These are phyloP conservation scores for Aporrectodea caliginosa DNA, from an alignment of 1,140 invertebrate species.

Conservation along the genomic window DNA sequence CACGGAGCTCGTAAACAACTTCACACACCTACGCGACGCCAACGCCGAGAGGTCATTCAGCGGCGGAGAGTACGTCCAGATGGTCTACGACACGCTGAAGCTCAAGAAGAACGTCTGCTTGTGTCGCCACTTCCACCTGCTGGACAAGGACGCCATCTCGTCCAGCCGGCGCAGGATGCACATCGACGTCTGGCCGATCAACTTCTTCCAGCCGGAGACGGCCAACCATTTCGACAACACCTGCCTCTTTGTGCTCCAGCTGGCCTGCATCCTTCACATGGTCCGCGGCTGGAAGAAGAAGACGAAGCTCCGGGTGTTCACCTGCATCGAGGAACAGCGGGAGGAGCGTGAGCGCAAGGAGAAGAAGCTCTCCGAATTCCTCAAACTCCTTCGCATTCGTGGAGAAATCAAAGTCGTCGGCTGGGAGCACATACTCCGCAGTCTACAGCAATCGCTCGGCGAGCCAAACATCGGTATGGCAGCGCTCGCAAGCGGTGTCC, in stretches of 20 bases:
- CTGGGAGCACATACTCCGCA: slow-evolving; percentile 58
- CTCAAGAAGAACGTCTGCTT: slow-evolving; percentile 93
- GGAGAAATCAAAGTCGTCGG: slow-evolving; percentile 60
- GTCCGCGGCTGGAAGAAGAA: slow-evolving; percentile 68
- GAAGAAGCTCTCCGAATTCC: slow-evolving; percentile 58
- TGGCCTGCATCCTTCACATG: slow-evolving; percentile 95
- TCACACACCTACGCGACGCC: background rate
- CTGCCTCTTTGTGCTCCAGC: slow-evolving; percentile 86
- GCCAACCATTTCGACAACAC: slow-evolving; percentile 64
- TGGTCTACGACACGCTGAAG: slow-evolving; percentile 76
- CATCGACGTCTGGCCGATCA: slow-evolving; percentile 91
- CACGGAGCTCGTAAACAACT: background rate
- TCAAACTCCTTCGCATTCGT: slow-evolving; percentile 61
- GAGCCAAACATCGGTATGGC: slow-evolving; percentile 15
- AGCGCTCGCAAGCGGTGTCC: slow-evolving; percentile 11
- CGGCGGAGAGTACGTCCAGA: slow-evolving; percentile 75
- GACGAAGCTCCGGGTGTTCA: slow-evolving; percentile 73
- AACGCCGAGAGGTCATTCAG: slow-evolving; percentile 42
- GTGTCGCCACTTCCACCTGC: slow-evolving; percentile 80
- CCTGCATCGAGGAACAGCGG: slow-evolving; percentile 61
- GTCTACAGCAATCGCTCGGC: slow-evolving; percentile 35
- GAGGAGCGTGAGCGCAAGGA: slow-evolving; percentile 58
- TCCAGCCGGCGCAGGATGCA: slow-evolving; percentile 55
- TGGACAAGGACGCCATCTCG: slow-evolving; percentile 62
- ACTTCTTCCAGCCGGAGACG: slow-evolving; percentile 52